A percentile compares a stretch with the other conserved stretches of the same genome.
Evolutionary conservation across 2,888 invertebrate species (phyloP).

Genomic region (Sylvicola cinctus): DNA sequence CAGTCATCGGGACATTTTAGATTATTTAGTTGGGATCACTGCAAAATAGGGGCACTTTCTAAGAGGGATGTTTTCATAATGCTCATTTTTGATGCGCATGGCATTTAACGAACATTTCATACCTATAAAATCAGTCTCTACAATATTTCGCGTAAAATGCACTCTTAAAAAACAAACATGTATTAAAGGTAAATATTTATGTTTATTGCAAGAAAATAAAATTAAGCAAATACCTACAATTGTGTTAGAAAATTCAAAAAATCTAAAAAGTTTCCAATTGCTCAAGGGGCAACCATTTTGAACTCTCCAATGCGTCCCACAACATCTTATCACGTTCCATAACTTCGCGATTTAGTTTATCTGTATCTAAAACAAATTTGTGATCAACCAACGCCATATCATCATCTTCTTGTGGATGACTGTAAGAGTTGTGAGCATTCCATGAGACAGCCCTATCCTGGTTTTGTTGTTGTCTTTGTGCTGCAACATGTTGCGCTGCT

Average conservation of each 20-base stretch:
- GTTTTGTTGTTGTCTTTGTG: conserved; percentile 7
- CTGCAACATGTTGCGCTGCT: conserved; percentile 18
- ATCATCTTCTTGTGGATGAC: conserved; percentile 30
- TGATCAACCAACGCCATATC: conserved; percentile 63
- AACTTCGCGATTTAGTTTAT: conserved; percentile 54
- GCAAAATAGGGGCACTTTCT: too few species aligned
- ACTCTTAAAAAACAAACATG: too few species aligned
- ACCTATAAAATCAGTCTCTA: too few species aligned
- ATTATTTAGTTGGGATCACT: too few species aligned
- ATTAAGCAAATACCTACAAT: neutral
- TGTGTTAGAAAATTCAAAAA: neutral
- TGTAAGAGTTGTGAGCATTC: conserved; percentile 26
- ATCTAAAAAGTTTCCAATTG: conserved; percentile 39
- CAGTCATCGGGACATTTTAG: too few species aligned
- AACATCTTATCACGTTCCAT: conserved; percentile 53
- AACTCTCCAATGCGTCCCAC: conserved; percentile 65
- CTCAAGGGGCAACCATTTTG: conserved; percentile 67
- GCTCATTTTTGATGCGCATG: too few species aligned
- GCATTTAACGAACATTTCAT: too few species aligned
- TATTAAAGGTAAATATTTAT: too few species aligned
- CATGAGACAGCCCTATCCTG: conserved; percentile 20
- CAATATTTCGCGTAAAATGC: too few species aligned
- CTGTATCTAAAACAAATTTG: conserved; percentile 48
- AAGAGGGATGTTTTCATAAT: too few species aligned
- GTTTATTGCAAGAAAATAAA: neutral